Evolutionary conservation across 2,888 invertebrate species (phyloP).

Genomic region (Perdita meconis): DNA sequence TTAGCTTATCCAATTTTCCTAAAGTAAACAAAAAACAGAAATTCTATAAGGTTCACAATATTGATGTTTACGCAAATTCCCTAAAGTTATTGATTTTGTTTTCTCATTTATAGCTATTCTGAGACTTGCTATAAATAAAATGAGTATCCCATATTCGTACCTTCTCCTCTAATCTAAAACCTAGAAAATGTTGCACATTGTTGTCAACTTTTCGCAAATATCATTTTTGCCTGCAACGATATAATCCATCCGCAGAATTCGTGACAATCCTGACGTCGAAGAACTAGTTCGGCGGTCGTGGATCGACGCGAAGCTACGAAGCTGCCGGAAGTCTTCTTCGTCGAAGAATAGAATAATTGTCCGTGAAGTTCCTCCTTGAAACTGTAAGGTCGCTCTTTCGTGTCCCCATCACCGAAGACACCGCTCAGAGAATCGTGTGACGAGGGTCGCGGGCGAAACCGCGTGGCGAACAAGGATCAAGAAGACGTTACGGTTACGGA

Average conservation of each 20-base stretch:
- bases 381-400: conserved; percentile 23
- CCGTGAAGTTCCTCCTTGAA: conserved; percentile 55
- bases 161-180: too few species aligned
- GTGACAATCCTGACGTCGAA: conserved; percentile 93
- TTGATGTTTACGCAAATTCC: too few species aligned
- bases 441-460: background rate
- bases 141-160: too few species aligned
- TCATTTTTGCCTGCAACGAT: background rate
- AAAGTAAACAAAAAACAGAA: too few species aligned
- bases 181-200: too few species aligned
- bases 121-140: too few species aligned
- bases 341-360: conserved; percentile 42
- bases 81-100: too few species aligned
- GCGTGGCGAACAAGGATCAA: background rate
- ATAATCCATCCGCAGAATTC: conserved; percentile 88
- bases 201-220: too few species aligned
- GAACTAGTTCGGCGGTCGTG: conserved; percentile 87
- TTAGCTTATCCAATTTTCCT: too few species aligned
- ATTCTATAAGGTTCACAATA: too few species aligned
- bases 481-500: background rate
- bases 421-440: background rate
- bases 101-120: too few species aligned
- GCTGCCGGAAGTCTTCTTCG: conserved; percentile 53
- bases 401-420: conserved; percentile 18
- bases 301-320: conserved; percentile 57